A percentile compares a stretch with the other conserved stretches of the same genome.
Conservation (phyloP, 2,797 vertebrate species). For the Uromys caudimaculatus region DNA sequence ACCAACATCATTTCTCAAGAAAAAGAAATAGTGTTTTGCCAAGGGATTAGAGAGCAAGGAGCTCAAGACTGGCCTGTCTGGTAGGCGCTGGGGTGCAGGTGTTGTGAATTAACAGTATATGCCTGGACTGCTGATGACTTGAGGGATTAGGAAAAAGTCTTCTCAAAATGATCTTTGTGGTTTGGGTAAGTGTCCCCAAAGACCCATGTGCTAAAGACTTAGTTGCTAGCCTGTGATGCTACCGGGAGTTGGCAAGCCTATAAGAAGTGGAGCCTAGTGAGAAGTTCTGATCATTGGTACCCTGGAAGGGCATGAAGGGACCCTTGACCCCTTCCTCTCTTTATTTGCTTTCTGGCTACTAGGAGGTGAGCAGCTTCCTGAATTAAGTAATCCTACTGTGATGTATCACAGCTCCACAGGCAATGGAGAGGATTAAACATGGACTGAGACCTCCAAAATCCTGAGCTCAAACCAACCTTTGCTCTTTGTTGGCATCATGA, state of each 20-base stretch:
- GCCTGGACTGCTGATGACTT: neutral
- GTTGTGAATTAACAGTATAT: fast-evolving
- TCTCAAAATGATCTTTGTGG: neutral
- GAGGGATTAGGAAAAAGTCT: neutral
- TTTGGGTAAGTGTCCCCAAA: neutral
- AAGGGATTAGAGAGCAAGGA: neutral
- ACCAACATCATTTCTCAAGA: constrained; percentile 24
- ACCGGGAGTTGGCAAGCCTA: neutral
- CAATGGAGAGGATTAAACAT: neutral
- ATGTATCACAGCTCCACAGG: neutral
- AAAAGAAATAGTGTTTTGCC: constrained; percentile 38
- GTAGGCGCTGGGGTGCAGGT: neutral
- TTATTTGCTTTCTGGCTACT: neutral
- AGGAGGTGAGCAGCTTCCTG: neutral
- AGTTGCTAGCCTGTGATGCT: neutral
- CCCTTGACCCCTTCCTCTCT: neutral
- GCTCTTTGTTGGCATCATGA: neutral
- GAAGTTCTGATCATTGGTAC: neutral
- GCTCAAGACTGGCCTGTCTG: neutral
- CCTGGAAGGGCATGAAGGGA: neutral
- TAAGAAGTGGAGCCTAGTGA: neutral
- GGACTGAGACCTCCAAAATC: neutral
- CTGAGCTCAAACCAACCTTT: neutral
- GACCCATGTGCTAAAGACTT: neutral
- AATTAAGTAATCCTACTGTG: neutral